Evolutionary conservation across 2,888 invertebrate species (phyloP).

Genomic region (Leucoptera coffeella): DNA sequence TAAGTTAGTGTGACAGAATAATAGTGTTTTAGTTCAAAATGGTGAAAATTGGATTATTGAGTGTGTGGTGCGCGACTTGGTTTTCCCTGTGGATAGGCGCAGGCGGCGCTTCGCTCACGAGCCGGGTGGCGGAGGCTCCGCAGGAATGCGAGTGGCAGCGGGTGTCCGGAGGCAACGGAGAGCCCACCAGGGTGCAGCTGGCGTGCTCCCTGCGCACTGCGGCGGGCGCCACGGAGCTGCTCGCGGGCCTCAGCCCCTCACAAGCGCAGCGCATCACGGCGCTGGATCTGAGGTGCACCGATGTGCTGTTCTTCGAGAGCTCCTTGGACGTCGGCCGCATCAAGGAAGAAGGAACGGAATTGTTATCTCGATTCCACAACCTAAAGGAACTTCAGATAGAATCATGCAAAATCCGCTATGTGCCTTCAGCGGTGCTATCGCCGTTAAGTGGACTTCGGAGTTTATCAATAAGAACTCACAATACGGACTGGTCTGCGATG

Average conservation of each 20-base stretch:
- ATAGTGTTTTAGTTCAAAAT: slow-evolving; percentile 45
- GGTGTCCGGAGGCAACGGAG: slow-evolving; percentile 45
- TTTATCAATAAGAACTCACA: slow-evolving; percentile 66
- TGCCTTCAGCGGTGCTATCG: slow-evolving; percentile 64
- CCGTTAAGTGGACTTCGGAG: slow-evolving; percentile 61
- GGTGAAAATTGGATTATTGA: slow-evolving; percentile 40
- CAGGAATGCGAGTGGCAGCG: slow-evolving; percentile 69
- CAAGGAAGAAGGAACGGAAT: slow-evolving; percentile 48
- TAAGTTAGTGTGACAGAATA: slow-evolving; percentile 38
- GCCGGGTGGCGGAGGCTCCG: slow-evolving; percentile 58
- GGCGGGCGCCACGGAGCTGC: slow-evolving; percentile 59
- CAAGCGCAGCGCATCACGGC: slow-evolving; percentile 66
- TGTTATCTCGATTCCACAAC: slow-evolving; percentile 57
- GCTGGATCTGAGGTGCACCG: slow-evolving; percentile 64
- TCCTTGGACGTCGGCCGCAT: slow-evolving; percentile 54
- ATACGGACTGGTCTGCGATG: slow-evolving; percentile 75
- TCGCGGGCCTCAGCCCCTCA: slow-evolving; percentile 55
- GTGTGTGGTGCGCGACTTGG: slow-evolving; percentile 29
- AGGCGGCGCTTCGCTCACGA: slow-evolving; percentile 38
- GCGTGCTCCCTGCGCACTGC: slow-evolving; percentile 61
- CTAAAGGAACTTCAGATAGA: slow-evolving; percentile 65
- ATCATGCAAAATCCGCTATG: slow-evolving; percentile 69
- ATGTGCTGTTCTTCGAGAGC: slow-evolving; percentile 67
- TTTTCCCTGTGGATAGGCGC: slow-evolving; percentile 31
- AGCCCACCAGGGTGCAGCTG: slow-evolving; percentile 52